Evolutionary conservation across 2,888 invertebrate species (phyloP).

Genomic region (Eristalis intricaria): DNA sequence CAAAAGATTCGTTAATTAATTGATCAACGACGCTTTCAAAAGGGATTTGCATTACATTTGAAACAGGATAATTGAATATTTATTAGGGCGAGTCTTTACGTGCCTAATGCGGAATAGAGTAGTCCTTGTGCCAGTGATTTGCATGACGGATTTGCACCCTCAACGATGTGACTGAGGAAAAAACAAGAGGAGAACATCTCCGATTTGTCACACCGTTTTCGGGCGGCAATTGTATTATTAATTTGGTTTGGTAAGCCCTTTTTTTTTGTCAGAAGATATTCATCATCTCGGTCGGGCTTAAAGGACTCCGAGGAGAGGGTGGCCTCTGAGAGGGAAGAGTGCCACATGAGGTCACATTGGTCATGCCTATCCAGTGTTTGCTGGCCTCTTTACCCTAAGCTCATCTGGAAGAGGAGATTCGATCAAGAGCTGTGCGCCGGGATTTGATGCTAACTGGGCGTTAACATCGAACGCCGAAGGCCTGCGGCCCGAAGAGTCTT

Average conservation of each 20-base stretch:
- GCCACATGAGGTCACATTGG: too few relatives aligned
- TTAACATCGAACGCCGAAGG: too few relatives aligned
- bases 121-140: conserved; percentile 34
- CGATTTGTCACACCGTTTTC: conserved; percentile 26
- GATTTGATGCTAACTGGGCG: too few relatives aligned
- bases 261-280: neutral
- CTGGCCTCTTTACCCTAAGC: too few relatives aligned
- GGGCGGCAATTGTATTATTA: conserved; percentile 41
- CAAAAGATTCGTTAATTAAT: conserved; percentile 72
- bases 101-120: conserved; percentile 29
- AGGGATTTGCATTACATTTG: conserved; percentile 72
- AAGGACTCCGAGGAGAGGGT: too few relatives aligned
- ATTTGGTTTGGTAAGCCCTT: conserved; percentile 44
- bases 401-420: too few relatives aligned
- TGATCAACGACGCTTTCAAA: conserved; percentile 72
- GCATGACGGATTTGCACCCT: conserved; percentile 48
- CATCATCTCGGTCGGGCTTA: too few relatives aligned
- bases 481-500: too few relatives aligned
- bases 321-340: too few relatives aligned
- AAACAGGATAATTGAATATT: conserved; percentile 75
- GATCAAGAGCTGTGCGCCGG: too few relatives aligned
- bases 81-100: conserved; percentile 70
- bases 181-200: conserved; percentile 7
- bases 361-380: too few relatives aligned
- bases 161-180: neutral